A percentile compares a stretch with the other conserved stretches of the same genome.
Conservation (phyloP, 1,140 invertebrate genomes). For the Lordiphosa clarofinis region DNA sequence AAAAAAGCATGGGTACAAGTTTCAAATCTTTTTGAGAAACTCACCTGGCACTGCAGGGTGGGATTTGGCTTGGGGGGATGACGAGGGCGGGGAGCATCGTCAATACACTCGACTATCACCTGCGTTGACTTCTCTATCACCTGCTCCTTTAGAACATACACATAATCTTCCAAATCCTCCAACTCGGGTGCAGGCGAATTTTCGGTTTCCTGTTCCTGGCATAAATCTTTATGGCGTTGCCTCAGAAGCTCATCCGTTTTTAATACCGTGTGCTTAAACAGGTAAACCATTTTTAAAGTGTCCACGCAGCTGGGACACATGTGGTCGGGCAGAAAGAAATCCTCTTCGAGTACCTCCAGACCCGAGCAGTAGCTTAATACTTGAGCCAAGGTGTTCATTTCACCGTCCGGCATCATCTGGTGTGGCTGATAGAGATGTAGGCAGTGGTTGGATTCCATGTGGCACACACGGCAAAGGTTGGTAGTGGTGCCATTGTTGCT, state of each 20-base stretch:
- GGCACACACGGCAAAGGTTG: too few relatives aligned
- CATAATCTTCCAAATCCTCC: slow-evolving; percentile 10
- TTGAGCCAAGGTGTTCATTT: slow-evolving; percentile 41
- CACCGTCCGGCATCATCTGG: slow-evolving; percentile 18
- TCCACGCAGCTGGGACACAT: slow-evolving; percentile 37
- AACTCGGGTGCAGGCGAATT: background rate
- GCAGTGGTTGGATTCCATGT: background rate
- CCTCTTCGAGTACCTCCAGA: slow-evolving; percentile 35
- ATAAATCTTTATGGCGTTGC: slow-evolving; percentile 10
- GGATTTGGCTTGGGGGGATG: slow-evolving; percentile 16
- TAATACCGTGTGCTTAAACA: slow-evolving; percentile 30
- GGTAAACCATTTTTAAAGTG: slow-evolving; percentile 8
- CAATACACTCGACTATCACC: too few relatives aligned
- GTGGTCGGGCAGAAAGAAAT: slow-evolving; percentile 42
- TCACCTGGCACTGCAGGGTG: slow-evolving; percentile 35
- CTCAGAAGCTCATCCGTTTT: slow-evolving; percentile 29
- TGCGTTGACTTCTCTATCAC: slow-evolving; percentile 11
- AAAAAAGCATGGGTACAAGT: too few relatives aligned
- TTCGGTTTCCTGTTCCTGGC: background rate
- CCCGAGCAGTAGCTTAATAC: slow-evolving; percentile 45
- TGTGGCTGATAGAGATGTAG: slow-evolving; percentile 32
- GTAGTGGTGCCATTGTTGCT: too few relatives aligned
- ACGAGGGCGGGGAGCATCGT: too few relatives aligned
- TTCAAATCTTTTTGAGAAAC: background rate
- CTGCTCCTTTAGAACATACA: slow-evolving; percentile 20